Conservation (phyloP, 2,888 invertebrate species). For the Strigamia maritima region DNA sequence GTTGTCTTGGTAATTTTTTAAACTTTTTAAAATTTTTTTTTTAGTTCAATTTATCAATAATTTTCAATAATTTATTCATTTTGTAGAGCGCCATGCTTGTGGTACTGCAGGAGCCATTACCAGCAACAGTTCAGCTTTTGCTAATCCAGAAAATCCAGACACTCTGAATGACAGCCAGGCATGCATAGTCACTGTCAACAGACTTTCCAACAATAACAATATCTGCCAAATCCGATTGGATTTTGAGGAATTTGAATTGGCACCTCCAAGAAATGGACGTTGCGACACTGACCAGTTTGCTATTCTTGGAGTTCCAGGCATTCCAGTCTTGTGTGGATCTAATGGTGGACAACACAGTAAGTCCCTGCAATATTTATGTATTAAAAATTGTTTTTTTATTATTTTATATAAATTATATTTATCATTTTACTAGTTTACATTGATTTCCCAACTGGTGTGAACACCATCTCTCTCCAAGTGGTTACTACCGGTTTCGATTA, state of each 20-base stretch:
- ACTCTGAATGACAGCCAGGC: conserved; percentile 42
- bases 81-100: conserved; percentile 38
- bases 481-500: conserved; percentile 42
- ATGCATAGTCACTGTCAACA: conserved; percentile 42
- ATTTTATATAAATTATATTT: background rate
- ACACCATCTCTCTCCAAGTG: conserved; percentile 42
- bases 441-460: conserved; percentile 43
- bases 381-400: no score
- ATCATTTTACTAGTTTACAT: conserved; percentile 39
- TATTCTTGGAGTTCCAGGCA: conserved; percentile 42
- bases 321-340: conserved; percentile 42
- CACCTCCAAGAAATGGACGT: conserved; percentile 41
- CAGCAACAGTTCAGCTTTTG: conserved; percentile 42
- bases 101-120: conserved; percentile 40
- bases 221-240: conserved; percentile 42
- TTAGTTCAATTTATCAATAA: no score
- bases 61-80: background rate
- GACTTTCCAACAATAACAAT: conserved; percentile 42
- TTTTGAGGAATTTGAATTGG: conserved; percentile 42
- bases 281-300: conserved; percentile 42
- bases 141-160: conserved; percentile 42
- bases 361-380: background rate
- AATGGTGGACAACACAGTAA: conserved; percentile 42
- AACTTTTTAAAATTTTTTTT: background rate
- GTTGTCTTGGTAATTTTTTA: conserved; percentile 31